phyloP scores from a whole-genome alignment of 2,888 invertebrate species.

The Dinocampus coccinellae region DNA sequence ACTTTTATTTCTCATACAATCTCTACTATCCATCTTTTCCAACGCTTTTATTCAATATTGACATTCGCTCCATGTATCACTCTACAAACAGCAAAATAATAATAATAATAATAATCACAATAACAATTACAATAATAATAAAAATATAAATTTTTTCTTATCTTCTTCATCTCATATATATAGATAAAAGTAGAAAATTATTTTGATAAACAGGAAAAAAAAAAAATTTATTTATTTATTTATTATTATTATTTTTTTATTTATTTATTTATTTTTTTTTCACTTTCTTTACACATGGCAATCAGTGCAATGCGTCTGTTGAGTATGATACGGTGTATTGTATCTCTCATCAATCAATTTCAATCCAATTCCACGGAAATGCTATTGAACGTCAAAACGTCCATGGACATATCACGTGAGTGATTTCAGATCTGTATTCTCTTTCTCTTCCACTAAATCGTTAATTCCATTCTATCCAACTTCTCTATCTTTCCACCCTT shows the following conservation, averaged over 20 bases:
- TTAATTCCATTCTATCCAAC: not conserved
- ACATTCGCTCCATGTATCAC: not conserved
- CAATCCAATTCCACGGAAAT: slow-evolving; percentile 16
- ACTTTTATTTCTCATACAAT: not conserved
- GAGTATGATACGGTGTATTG: not conserved
- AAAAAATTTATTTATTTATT: not conserved
- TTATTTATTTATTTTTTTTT: no score
- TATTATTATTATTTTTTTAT: no score
- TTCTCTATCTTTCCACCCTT: no score
- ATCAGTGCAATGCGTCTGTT: not conserved
- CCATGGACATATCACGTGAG: not conserved
- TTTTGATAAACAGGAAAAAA: not conserved
- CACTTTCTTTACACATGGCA: not conserved
- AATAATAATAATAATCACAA: no score
- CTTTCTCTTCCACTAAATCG: not conserved
- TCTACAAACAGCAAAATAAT: no score
- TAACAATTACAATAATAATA: no score
- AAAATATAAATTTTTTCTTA: no score
- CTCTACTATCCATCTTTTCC: not conserved
- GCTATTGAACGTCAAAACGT: slow-evolving; percentile 21
- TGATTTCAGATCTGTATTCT: not conserved
- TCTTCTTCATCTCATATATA: no score
- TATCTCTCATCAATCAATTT: slow-evolving; percentile 12
- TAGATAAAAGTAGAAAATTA: no score
- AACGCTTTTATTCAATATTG: not conserved